A percentile compares a stretch with the other conserved stretches of the same genome.
These are phyloP conservation scores for Philereme vetulata DNA, from an alignment of 2,888 invertebrate species.

Conservation along the genomic window DNA sequence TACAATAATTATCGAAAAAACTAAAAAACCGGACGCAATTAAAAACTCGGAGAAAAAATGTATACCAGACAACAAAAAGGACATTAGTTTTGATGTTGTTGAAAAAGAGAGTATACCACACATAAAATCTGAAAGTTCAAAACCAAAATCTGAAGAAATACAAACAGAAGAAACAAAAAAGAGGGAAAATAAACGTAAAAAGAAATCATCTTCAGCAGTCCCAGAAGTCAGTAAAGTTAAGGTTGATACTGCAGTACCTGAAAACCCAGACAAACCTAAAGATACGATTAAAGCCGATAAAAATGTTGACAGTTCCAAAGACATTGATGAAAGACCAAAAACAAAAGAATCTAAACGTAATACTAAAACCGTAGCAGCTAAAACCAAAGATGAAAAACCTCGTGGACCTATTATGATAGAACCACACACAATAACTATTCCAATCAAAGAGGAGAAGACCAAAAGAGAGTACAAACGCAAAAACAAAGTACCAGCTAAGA, in stretches of 20 bases:
- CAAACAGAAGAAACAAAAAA: slow-evolving; percentile 10
- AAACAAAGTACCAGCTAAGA: slow-evolving; percentile 17
- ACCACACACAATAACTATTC: slow-evolving; percentile 20
- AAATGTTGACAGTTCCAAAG: slow-evolving; percentile 6
- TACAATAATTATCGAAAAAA: neutral
- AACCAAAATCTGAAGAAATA: slow-evolving; percentile 3
- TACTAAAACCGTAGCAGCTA: slow-evolving; percentile 14
- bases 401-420: slow-evolving; percentile 25
- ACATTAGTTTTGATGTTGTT: neutral
- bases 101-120: slow-evolving; percentile 7
- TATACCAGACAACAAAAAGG: neutral
- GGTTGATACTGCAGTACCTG: slow-evolving; percentile 1
- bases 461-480: slow-evolving; percentile 25
- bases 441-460: slow-evolving; percentile 23
- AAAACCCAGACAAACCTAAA: slow-evolving; percentile 18
- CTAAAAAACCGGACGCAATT: neutral
- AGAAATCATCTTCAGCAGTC: slow-evolving; percentile 15
- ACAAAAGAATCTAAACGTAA: slow-evolving; percentile 24
- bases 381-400: slow-evolving; percentile 24
- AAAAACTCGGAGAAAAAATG: too few species aligned
- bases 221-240: slow-evolving; percentile 5
- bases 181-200: slow-evolving; percentile 18
- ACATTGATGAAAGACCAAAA: slow-evolving; percentile 8
- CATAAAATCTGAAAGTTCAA: slow-evolving; percentile 11
- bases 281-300: slow-evolving; percentile 9